Evolutionary conservation across 23 tunicate species (phyloP).

Genomic region (Trididemnum miniatum): DNA sequence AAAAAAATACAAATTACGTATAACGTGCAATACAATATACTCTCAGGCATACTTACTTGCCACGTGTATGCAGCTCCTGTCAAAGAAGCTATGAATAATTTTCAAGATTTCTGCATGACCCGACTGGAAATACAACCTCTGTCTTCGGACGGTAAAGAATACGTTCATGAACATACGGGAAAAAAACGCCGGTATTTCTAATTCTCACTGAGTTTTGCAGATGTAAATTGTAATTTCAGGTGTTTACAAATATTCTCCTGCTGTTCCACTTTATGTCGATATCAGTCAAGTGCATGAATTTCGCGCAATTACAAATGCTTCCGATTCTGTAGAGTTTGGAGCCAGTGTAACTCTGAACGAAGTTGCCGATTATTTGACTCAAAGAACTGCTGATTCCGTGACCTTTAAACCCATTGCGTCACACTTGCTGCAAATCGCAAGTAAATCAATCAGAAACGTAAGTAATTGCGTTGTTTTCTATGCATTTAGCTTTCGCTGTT

Average conservation of each 20-base stretch:
- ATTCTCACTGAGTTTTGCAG: no score
- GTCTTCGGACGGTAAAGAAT: no score
- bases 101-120: no score
- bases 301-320: neutral
- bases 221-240: constrained; percentile 9
- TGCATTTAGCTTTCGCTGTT: no score
- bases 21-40: no score
- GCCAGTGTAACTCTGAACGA: constrained; percentile 51
- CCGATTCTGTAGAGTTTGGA: constrained; percentile 33
- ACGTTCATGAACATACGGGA: no score
- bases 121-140: no score
- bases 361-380: neutral
- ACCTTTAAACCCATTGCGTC: constrained; percentile 54
- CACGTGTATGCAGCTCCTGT: no score
- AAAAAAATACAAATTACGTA: no score
- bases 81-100: no score
- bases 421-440: constrained; percentile 66
- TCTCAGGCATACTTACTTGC: no score
- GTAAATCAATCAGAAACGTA: constrained; percentile 78
- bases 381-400: constrained; percentile 12
- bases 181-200: no score
- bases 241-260: neutral
- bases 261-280: constrained; percentile 9
- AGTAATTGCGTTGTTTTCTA: constrained; percentile 8
- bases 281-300: constrained; percentile 40